phyloP scores from a whole-genome alignment of 2,888 invertebrate genomes.

The Unio pictorum region DNA sequence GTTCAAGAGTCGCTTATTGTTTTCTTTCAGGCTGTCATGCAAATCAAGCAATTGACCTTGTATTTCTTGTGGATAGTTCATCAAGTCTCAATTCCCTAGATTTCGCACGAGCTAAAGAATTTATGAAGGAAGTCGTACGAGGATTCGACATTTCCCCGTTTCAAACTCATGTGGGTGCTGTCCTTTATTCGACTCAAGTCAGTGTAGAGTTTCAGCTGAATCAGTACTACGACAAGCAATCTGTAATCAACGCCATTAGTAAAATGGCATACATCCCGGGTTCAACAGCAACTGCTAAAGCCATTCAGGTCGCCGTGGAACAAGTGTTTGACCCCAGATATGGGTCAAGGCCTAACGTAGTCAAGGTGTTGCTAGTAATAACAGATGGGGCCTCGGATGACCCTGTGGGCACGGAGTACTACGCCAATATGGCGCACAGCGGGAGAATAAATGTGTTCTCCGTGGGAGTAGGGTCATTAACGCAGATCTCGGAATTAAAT shows the following conservation, averaged over 20 bases:
- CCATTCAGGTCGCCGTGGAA: constrained; percentile 21
- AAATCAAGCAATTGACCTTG: constrained; percentile 64
- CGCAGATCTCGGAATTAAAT: constrained; percentile 37
- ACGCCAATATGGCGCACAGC: constrained; percentile 28
- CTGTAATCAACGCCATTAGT: constrained; percentile 23
- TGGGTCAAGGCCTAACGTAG: constrained; percentile 20
- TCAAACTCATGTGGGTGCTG: constrained; percentile 35
- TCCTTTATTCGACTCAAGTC: constrained; percentile 27
- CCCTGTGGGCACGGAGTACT: constrained; percentile 30
- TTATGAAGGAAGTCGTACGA: constrained; percentile 32
- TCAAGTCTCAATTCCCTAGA: constrained; percentile 64
- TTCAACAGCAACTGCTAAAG: constrained; percentile 32
- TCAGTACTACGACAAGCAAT: constrained; percentile 15
- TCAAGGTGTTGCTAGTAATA: constrained; percentile 41
- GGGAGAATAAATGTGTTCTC: constrained; percentile 40
- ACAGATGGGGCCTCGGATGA: constrained; percentile 50
- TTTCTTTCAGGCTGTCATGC: constrained; percentile 32
- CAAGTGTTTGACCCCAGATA: constrained; percentile 16
- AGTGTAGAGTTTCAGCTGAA: constrained; percentile 33
- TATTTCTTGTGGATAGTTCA: constrained; percentile 70
- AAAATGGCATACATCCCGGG: constrained; percentile 20
- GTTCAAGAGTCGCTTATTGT: too few species aligned
- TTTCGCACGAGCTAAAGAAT: constrained; percentile 55
- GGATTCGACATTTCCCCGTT: constrained; percentile 25
- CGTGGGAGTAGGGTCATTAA: constrained; percentile 45